These are phyloP conservation scores for Cheilosia scutellata DNA, from an alignment of 2,888 invertebrate species.

Conservation along the genomic window DNA sequence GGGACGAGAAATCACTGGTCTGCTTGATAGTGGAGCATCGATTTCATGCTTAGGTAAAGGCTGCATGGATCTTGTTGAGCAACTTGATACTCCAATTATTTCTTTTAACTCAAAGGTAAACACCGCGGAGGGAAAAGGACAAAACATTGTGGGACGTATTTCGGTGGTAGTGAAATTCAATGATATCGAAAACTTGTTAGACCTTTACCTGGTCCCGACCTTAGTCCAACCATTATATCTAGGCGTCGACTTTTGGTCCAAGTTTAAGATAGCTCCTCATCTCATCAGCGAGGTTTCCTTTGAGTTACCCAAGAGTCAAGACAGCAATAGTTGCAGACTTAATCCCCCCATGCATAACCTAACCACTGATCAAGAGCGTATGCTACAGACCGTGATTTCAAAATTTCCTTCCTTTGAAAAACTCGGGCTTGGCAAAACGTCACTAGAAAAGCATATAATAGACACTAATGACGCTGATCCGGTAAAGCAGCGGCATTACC, in stretches of 20 bases:
- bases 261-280: conserved; percentile 21
- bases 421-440: no score
- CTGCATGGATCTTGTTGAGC: conserved; percentile 3
- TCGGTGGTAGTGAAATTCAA: conserved; percentile 7
- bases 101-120: conserved; percentile 7
- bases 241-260: conserved; percentile 31
- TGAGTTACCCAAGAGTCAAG: neutral
- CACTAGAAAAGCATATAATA: no score
- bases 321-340: neutral
- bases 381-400: no score
- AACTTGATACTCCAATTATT: conserved; percentile 5
- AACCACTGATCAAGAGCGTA: no score
- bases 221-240: conserved; percentile 23
- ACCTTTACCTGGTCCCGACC: conserved; percentile 7
- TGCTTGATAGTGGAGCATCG: conserved; percentile 27
- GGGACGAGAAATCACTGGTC: neutral
- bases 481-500: no score
- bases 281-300: conserved; percentile 9
- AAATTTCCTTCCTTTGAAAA: no score
- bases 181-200: neutral
- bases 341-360: no score
- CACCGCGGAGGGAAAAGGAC: conserved; percentile 23
- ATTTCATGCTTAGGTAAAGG: conserved; percentile 23
- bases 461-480: no score
- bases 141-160: conserved; percentile 17